Percentiles rank a stretch among this genome's conserved stretches.
Conservation (phyloP, 2,113 vertebrate species). For the Gambusia holbrooki region DNA sequence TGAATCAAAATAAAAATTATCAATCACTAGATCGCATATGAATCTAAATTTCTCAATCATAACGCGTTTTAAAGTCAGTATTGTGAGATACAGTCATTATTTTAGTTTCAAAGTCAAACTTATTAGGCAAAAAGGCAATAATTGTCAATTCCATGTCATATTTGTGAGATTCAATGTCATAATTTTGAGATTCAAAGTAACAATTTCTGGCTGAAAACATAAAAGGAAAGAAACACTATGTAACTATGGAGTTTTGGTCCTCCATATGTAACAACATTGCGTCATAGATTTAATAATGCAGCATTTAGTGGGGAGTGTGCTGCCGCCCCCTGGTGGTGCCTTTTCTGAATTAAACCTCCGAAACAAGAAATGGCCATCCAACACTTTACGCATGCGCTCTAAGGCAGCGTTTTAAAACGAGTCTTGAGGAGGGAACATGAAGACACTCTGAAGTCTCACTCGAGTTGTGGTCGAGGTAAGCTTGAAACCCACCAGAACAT, state of each 20-base stretch:
- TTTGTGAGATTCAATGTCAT: no score
- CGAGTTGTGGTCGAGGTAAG: constrained; percentile 36
- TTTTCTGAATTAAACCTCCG: not conserved
- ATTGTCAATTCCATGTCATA: no score
- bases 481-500: not conserved
- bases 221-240: not conserved
- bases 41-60: no score
- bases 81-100: no score
- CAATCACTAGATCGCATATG: no score
- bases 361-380: constrained; percentile 61
- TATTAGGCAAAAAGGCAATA: no score
- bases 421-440: constrained; percentile 78
- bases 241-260: no score
- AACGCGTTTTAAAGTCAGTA: no score
- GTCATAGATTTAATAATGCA: not conserved
- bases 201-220: no score
- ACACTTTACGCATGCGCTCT: constrained; percentile 69
- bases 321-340: constrained; percentile 25
- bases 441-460: constrained; percentile 57
- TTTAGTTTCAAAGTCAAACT: no score
- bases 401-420: constrained; percentile 68
- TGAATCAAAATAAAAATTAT: no score
- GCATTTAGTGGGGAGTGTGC: not conserved
- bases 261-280: not conserved
- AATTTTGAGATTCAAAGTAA: no score